These are phyloP conservation scores for Halesus radiatus DNA, from an alignment of 1,140 invertebrate species.

Conservation along the genomic window DNA sequence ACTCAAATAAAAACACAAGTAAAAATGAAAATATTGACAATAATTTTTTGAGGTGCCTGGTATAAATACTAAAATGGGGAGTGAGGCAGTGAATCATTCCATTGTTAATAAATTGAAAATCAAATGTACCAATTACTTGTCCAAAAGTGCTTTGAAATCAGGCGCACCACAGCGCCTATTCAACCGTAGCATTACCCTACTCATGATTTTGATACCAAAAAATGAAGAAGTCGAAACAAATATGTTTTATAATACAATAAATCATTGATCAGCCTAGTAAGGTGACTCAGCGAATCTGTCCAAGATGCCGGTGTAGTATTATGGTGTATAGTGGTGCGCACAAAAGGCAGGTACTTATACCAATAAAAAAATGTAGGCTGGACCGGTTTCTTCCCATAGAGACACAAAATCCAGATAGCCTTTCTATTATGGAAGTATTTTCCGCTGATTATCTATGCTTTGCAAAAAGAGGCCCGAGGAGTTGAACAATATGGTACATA, in stretches of 20 bases:
- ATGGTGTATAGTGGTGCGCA: neutral
- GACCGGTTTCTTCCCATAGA: conserved; percentile 5
- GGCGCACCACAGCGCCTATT: neutral
- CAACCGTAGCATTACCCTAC: conserved; percentile 23
- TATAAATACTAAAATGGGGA: no score
- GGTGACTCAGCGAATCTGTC: conserved; percentile 31
- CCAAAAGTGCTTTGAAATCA: neutral
- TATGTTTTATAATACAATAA: conserved; percentile 41
- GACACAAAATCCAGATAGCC: no score
- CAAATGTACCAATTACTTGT: neutral
- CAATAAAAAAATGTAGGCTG: neutral
- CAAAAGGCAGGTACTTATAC: neutral
- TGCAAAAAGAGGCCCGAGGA: no score
- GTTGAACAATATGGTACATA: no score
- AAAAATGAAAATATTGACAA: no score
- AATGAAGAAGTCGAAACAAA: conserved; percentile 42
- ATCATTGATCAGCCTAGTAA: conserved; percentile 26
- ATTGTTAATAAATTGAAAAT: no score
- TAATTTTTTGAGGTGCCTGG: no score
- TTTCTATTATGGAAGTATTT: no score
- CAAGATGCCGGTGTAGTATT: neutral
- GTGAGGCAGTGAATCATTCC: no score
- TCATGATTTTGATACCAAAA: conserved; percentile 36
- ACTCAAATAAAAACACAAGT: no score
- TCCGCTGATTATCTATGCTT: no score